These are phyloP conservation scores for Heliconius melpomene DNA, from an alignment of 1,140 invertebrate genomes.

Conservation along the genomic window DNA sequence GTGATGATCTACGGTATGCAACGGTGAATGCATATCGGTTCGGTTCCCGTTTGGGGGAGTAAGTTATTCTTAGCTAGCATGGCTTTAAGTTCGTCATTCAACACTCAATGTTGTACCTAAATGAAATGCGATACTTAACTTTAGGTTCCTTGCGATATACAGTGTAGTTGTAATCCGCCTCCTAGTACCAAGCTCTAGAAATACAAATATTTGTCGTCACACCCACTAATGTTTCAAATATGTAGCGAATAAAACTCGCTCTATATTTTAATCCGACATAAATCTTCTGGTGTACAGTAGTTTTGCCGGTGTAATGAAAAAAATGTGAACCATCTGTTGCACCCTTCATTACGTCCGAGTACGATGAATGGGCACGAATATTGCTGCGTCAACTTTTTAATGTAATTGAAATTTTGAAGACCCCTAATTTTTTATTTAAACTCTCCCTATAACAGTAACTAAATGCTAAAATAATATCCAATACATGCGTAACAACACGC, in stretches of 20 bases:
- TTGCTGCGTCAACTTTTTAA: constrained; percentile 72
- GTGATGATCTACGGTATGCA: too few relatives aligned
- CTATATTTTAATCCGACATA: constrained; percentile 76
- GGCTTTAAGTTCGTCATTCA: too few relatives aligned
- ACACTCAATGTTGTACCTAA: too few relatives aligned
- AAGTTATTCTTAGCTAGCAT: too few relatives aligned
- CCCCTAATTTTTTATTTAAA: constrained; percentile 72
- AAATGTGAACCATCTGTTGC: constrained; percentile 78
- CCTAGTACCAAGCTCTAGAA: neutral
- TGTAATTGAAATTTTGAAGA: constrained; percentile 76
- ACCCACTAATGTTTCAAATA: constrained; percentile 44
- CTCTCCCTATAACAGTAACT: constrained; percentile 47
- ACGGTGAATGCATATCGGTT: too few relatives aligned
- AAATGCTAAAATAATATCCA: constrained; percentile 39
- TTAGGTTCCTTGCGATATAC: too few relatives aligned
- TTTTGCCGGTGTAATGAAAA: constrained; percentile 74
- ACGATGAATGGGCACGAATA: constrained; percentile 64
- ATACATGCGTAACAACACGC: constrained; percentile 29
- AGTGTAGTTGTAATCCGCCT: too few relatives aligned
- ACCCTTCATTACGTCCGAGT: constrained; percentile 72
- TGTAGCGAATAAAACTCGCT: constrained; percentile 69
- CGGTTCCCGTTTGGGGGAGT: too few relatives aligned
- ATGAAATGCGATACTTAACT: too few relatives aligned
- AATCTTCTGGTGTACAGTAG: constrained; percentile 70
- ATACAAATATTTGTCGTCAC: constrained; percentile 48